Percentiles rank a stretch among this genome's conserved stretches.
Evolutionary conservation across 2,888 invertebrate genomes (phyloP).

Genomic region (Andrena fulva): DNA sequence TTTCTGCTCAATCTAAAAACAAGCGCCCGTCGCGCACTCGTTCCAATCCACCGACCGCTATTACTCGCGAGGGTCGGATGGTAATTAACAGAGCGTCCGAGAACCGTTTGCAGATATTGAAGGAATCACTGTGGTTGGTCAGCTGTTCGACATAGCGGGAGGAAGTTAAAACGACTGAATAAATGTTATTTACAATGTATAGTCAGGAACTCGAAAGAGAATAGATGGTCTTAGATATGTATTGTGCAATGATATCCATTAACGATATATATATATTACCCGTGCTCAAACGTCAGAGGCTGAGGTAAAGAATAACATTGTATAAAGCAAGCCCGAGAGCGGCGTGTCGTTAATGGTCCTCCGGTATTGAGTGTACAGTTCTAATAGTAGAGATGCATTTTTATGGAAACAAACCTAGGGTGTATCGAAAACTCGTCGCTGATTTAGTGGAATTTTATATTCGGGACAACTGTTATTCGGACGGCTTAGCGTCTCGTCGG

Average conservation of each 20-base stretch:
- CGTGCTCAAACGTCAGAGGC: slow-evolving; percentile 69
- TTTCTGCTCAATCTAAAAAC: slow-evolving; percentile 72
- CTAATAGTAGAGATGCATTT: slow-evolving; percentile 60
- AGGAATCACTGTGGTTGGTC: slow-evolving; percentile 69
- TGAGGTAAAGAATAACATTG: slow-evolving; percentile 51
- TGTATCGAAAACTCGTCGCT: slow-evolving; percentile 8
- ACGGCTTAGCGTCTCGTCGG: slow-evolving; percentile 49
- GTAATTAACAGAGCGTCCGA: slow-evolving; percentile 42
- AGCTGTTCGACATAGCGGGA: slow-evolving; percentile 42
- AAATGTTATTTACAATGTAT: slow-evolving; percentile 56
- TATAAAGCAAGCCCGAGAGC: slow-evolving; percentile 49
- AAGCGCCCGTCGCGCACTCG: slow-evolving; percentile 62
- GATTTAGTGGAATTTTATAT: slow-evolving; percentile 55
- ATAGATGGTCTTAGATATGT: slow-evolving; percentile 40
- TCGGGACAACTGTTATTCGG: slow-evolving; percentile 48
- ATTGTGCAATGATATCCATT: slow-evolving; percentile 71
- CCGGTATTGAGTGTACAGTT: slow-evolving; percentile 67
- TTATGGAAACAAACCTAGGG: slow-evolving; percentile 45
- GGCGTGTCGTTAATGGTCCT: slow-evolving; percentile 51
- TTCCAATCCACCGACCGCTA: slow-evolving; percentile 43
- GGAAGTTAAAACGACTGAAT: slow-evolving; percentile 50
- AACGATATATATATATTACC: slow-evolving; percentile 62
- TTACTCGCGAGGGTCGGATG: slow-evolving; percentile 59
- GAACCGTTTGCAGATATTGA: slow-evolving; percentile 56
- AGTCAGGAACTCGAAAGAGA: slow-evolving; percentile 36